Evolutionary conservation across 2,888 invertebrate species (phyloP).

Genomic region (Laothoe populi): DNA sequence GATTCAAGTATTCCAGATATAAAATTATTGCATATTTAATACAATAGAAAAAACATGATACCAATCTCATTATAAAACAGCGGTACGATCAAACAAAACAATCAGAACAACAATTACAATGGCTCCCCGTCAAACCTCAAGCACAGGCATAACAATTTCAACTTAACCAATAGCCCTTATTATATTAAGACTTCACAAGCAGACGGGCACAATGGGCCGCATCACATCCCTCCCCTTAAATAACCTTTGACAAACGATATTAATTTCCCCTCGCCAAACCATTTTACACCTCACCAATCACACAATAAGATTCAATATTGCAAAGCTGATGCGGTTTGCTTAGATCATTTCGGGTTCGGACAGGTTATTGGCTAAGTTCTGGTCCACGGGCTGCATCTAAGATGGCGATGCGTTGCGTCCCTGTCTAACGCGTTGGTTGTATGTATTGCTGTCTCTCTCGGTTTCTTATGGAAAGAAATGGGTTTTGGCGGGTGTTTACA

Average conservation of each 20-base stretch:
- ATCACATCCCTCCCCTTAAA: conserved; percentile 63
- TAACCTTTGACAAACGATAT: conserved; percentile 64
- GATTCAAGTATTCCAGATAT: no score
- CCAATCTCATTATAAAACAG: conserved; percentile 4
- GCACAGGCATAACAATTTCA: conserved; percentile 51
- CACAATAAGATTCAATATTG: conserved; percentile 27
- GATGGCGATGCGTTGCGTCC: conserved; percentile 73
- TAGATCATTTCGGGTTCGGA: conserved; percentile 58
- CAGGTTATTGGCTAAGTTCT: conserved; percentile 81
- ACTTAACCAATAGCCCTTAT: conserved; percentile 60
- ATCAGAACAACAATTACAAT: conserved; percentile 4
- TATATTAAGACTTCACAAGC: conserved; percentile 62
- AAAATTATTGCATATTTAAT: not conserved
- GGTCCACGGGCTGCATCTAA: conserved; percentile 83
- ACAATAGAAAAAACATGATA: not conserved
- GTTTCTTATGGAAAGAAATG: conserved; percentile 77
- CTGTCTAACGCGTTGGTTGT: conserved; percentile 39
- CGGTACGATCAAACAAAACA: not conserved
- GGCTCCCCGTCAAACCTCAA: conserved; percentile 39
- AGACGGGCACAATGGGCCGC: conserved; percentile 55
- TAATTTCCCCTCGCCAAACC: conserved; percentile 51
- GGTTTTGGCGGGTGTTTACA: conserved; percentile 69
- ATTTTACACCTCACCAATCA: conserved; percentile 21
- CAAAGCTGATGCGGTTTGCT: conserved; percentile 13
- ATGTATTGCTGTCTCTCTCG: conserved; percentile 52